Conservation (phyloP, 2,113 vertebrate genomes). For the Arenaria interpres region DNA sequence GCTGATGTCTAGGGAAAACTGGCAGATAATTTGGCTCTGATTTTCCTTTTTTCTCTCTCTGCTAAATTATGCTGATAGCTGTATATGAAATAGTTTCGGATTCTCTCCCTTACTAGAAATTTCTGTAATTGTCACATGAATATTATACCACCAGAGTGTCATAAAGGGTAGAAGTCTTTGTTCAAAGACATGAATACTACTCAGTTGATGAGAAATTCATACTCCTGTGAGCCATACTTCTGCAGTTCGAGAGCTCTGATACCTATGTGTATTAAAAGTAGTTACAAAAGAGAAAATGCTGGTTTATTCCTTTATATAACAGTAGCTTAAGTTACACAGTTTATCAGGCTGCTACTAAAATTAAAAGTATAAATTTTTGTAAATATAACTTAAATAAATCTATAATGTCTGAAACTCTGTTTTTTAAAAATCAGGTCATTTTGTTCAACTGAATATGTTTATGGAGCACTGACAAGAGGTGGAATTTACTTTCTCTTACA, state of each 20-base stretch:
- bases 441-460: background rate
- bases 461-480: background rate
- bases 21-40: background rate
- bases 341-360: background rate
- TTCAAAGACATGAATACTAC: background rate
- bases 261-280: background rate
- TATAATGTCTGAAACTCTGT: background rate
- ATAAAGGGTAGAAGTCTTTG: background rate
- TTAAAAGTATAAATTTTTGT: background rate
- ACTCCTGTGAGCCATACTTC: background rate
- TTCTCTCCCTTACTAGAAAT: background rate
- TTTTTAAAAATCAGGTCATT: background rate
- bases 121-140: background rate
- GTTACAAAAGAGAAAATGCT: background rate
- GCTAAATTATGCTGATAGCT: background rate
- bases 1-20: background rate
- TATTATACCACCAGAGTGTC: background rate
- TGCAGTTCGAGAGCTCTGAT: background rate
- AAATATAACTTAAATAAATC: background rate
- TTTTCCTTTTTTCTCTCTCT: background rate
- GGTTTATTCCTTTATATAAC: background rate
- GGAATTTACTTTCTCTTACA: background rate
- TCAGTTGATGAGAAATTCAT: background rate
- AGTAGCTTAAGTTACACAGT: background rate
- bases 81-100: background rate